phyloP scores from a whole-genome alignment of 2,797 vertebrate genomes.

The Acanthurus tractus region DNA sequence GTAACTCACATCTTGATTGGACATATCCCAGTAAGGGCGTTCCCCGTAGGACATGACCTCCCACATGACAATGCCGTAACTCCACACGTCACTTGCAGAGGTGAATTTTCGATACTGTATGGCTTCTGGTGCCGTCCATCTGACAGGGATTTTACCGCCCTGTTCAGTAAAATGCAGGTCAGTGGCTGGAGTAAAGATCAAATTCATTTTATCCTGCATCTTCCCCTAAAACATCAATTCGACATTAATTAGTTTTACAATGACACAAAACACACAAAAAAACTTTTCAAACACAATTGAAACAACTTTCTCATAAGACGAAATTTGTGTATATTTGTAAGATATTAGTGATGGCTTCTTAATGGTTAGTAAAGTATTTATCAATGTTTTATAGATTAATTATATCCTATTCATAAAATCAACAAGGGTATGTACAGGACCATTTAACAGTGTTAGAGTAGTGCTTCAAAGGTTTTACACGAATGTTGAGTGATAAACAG shows the following conservation, averaged over 20 bases:
- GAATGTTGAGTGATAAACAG: neutral
- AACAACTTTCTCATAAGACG: neutral
- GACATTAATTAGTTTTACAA: slow-evolving; percentile 36
- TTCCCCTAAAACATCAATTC: slow-evolving; percentile 69
- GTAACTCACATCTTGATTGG: slow-evolving; percentile 98
- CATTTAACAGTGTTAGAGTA: neutral
- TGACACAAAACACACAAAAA: slow-evolving; percentile 17
- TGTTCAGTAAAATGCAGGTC: slow-evolving; percentile 81
- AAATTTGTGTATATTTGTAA: neutral
- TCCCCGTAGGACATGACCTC: slow-evolving; percentile 99
- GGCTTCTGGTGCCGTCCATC: slow-evolving; percentile 98
- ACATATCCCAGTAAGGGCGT: slow-evolving; percentile 99
- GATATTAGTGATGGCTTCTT: neutral
- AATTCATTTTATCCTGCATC: slow-evolving; percentile 71
- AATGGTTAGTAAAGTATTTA: neutral
- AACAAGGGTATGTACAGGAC: neutral
- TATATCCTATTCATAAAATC: neutral
- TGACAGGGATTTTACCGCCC: slow-evolving; percentile 98
- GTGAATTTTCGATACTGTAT: slow-evolving; percentile 99
- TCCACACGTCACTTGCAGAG: slow-evolving; percentile 98
- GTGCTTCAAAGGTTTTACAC: neutral
- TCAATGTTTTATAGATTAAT: neutral
- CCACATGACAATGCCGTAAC: slow-evolving; percentile 99
- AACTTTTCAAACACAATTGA: neutral
- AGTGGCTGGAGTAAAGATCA: slow-evolving; percentile 74